A percentile compares a stretch with the other conserved stretches of the same genome.
Evolutionary conservation across 2,888 invertebrate genomes (phyloP).

Genomic region (Trilocha varians): DNA sequence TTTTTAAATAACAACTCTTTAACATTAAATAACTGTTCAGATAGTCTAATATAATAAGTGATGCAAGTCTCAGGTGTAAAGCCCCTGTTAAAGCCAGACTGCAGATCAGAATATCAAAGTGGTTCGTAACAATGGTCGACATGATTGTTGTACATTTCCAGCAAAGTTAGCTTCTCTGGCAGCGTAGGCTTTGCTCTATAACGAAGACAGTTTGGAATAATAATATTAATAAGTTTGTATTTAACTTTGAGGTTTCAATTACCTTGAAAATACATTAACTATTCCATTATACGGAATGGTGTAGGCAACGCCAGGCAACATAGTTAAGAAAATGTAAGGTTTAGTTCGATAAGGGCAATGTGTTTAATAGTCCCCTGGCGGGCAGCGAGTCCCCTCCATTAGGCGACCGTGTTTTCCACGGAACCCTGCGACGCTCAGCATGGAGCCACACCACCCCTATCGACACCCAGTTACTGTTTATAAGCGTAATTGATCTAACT

Average conservation of each 20-base stretch:
- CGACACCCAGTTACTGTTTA: conserved; percentile 28
- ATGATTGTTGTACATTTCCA: too few relatives aligned
- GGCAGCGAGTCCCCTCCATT: conserved; percentile 47
- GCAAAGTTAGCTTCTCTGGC: too few relatives aligned
- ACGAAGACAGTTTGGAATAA: too few relatives aligned
- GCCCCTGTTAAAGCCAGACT: too few relatives aligned
- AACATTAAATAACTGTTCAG: too few relatives aligned
- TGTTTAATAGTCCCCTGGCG: conserved; percentile 49
- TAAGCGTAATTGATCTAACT: conserved; percentile 13
- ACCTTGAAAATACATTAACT: conserved; percentile 2
- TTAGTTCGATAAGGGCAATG: conserved; percentile 48
- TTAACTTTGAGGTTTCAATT: conserved; percentile 5
- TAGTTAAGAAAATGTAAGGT: conserved; percentile 51
- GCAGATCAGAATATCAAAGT: too few relatives aligned
- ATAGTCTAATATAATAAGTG: too few relatives aligned
- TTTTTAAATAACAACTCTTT: too few relatives aligned
- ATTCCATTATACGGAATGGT: neutral
- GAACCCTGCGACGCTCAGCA: conserved; percentile 54
- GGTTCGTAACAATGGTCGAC: too few relatives aligned
- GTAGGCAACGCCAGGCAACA: conserved; percentile 10
- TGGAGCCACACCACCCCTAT: conserved; percentile 27
- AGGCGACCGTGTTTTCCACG: conserved; percentile 44
- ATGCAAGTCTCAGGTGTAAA: too few relatives aligned
- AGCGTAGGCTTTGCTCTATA: too few relatives aligned
- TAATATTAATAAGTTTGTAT: too few relatives aligned